Conservation (phyloP, 1,140 invertebrate genomes). For the Branchinecta lynchi region DNA sequence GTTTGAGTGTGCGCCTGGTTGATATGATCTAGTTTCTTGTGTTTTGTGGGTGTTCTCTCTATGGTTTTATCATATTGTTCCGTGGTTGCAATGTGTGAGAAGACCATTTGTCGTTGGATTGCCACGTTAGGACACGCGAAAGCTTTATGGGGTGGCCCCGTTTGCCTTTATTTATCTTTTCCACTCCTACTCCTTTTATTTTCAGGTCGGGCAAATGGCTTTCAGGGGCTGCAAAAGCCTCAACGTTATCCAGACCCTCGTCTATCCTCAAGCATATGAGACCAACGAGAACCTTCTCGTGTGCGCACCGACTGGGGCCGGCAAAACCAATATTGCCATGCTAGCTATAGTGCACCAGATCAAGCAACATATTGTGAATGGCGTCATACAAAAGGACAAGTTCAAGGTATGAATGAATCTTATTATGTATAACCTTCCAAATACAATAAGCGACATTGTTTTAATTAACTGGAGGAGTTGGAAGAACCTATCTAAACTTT, state of each 20-base stretch:
- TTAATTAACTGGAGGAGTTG: no score
- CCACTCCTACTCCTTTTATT: conserved; percentile 23
- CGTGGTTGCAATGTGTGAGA: no score
- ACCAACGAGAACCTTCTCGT: conserved; percentile 93
- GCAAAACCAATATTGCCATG: conserved; percentile 97
- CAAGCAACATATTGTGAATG: conserved; percentile 60
- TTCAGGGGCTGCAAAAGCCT: conserved; percentile 72
- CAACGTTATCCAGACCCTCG: conserved; percentile 90
- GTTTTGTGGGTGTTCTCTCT: no score
- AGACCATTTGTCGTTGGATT: no score
- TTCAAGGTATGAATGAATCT: conserved; percentile 55
- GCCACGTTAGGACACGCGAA: no score
- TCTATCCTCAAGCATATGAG: conserved; percentile 86
- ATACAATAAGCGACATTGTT: no score
- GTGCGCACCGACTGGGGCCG: conserved; percentile 88
- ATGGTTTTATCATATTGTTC: no score
- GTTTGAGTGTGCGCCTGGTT: no score
- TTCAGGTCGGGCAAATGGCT: conserved; percentile 58
- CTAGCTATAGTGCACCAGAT: conserved; percentile 79
- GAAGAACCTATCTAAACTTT: no score
- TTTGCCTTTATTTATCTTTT: conserved; percentile 16
- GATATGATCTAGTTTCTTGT: no score
- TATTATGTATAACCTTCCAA: no score
- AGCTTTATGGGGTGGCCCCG: no score
- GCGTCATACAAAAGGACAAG: conserved; percentile 67